Conservation (phyloP, 1,140 invertebrate genomes). For the Lasioglossum baleicum region DNA sequence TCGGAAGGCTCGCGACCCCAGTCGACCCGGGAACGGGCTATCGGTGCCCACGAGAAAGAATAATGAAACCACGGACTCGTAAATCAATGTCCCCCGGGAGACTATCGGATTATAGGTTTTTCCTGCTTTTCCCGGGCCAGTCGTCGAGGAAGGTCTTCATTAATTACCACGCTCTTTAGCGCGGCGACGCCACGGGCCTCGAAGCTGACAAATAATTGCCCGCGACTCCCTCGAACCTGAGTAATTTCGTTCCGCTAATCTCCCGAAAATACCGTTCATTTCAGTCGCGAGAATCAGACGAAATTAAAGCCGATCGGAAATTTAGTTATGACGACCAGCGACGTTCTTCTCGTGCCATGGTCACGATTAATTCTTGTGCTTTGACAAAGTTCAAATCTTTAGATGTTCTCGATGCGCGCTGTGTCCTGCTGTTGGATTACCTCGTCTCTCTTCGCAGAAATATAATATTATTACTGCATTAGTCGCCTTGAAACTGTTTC, state of each 20-base stretch:
- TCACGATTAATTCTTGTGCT: too few species aligned
- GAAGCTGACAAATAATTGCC: background rate
- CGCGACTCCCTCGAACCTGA: background rate
- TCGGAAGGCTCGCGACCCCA: background rate
- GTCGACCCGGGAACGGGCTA: background rate
- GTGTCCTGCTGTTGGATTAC: too few species aligned
- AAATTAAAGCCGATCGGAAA: too few species aligned
- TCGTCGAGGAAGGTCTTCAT: conserved; percentile 46
- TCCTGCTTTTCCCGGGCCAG: conserved; percentile 17
- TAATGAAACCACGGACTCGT: conserved; percentile 55
- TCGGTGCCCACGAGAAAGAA: conserved; percentile 29
- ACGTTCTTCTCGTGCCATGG: too few species aligned
- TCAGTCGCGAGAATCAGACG: background rate
- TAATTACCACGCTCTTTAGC: conserved; percentile 48
- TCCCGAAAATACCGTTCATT: background rate
- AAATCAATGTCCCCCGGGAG: conserved; percentile 55
- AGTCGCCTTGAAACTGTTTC: too few species aligned
- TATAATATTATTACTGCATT: too few species aligned
- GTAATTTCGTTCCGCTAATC: background rate
- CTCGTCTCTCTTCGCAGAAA: too few species aligned
- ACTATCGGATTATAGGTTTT: conserved; percentile 58
- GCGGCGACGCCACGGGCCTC: background rate
- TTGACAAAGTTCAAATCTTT: too few species aligned
- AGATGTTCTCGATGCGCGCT: too few species aligned
- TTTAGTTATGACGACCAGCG: too few species aligned